These are phyloP conservation scores for Enteromius paludinosus DNA, from an alignment of 2,797 vertebrate genomes.

Conservation along the genomic window DNA sequence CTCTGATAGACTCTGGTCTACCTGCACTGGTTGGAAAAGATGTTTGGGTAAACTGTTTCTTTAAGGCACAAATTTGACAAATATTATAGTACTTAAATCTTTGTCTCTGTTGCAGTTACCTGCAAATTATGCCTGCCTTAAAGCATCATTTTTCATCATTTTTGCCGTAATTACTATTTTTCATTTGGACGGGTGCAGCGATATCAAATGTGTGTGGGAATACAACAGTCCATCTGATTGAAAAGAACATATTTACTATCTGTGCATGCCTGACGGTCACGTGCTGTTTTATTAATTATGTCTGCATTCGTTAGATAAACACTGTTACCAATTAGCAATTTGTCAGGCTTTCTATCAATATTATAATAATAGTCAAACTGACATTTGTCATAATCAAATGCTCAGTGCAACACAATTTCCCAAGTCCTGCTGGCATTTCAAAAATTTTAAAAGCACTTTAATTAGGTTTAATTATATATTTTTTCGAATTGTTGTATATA, in stretches of 20 bases:
- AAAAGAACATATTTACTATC: background rate
- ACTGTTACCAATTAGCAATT: background rate
- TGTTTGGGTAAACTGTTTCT: background rate
- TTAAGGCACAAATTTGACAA: background rate
- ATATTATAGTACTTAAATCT: background rate
- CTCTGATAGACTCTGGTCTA: background rate
- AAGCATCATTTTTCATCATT: background rate
- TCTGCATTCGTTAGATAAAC: constrained; percentile 1
- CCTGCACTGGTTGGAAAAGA: background rate
- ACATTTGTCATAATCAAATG: background rate
- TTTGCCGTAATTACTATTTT: background rate
- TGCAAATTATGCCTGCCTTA: background rate
- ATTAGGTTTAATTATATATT: too few relatives aligned
- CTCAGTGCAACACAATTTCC: background rate
- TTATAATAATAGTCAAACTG: constrained; percentile 9
- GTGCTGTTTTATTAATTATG: constrained; percentile 13
- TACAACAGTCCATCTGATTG: background rate
- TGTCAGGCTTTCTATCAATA: background rate
- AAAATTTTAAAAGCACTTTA: too few relatives aligned
- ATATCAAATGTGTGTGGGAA: background rate
- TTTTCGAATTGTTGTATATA: too few relatives aligned
- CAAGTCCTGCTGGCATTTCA: background rate
- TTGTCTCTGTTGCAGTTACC: constrained; percentile 3
- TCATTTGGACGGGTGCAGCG: background rate
- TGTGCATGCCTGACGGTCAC: constrained; percentile 15